Conservation (phyloP, 2,113 vertebrate genomes). For the Rhynchopsitta pachyrhyncha region DNA sequence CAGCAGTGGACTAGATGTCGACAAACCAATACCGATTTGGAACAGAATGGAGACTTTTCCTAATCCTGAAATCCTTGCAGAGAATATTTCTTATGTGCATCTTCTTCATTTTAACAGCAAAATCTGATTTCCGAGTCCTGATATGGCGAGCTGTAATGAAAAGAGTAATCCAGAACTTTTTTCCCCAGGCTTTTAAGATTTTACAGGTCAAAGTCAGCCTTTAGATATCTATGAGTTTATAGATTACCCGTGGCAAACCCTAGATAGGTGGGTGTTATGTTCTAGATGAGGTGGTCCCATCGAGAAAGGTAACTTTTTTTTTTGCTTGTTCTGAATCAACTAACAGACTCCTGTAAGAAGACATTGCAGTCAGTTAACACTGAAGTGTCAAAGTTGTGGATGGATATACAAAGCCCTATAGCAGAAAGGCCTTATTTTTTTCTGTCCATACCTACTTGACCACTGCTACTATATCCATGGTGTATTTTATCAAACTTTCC, state of each 20-base stretch:
- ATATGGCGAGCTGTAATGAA: neutral
- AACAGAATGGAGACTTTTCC: neutral
- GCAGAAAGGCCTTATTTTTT: neutral
- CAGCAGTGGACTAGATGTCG: neutral
- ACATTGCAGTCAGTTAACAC: neutral
- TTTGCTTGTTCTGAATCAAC: neutral
- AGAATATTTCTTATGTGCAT: neutral
- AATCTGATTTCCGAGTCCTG: neutral
- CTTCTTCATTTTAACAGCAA: neutral
- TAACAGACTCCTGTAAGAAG: neutral
- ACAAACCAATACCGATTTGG: neutral
- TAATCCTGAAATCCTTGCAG: neutral
- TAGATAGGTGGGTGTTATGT: neutral
- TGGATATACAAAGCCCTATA: neutral
- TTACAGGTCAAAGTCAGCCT: neutral
- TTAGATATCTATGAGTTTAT: neutral
- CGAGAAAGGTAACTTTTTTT: neutral
- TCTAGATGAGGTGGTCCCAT: neutral
- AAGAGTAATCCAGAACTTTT: neutral
- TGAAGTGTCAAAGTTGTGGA: neutral
- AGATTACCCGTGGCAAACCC: neutral
- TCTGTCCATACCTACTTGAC: neutral
- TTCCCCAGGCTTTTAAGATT: neutral
- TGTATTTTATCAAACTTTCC: neutral
- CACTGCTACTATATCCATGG: neutral